Evolutionary conservation across 2,888 invertebrate species (phyloP).

Genomic region (Drosophila nr. medialis): DNA sequence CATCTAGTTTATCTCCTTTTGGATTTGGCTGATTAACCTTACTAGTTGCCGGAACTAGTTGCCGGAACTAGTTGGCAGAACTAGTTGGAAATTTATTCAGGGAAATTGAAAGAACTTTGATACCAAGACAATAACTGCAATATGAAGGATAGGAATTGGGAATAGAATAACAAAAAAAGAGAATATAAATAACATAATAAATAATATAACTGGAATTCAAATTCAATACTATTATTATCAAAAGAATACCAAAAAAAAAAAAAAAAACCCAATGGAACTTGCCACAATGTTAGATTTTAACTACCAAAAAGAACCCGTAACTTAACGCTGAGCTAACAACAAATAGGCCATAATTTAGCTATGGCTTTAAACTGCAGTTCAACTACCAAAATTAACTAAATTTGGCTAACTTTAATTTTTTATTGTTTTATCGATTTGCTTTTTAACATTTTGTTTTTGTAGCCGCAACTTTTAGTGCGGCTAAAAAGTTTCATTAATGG

Average conservation of each 20-base stretch:
- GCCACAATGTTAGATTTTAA: no score
- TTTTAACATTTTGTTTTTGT: not conserved
- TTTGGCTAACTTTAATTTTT: not conserved
- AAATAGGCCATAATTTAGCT: not conserved
- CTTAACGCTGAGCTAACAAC: not conserved
- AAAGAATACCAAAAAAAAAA: no score
- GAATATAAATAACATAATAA: no score
- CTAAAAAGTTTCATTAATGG: not conserved
- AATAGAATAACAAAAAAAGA: no score
- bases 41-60: conserved; percentile 1
- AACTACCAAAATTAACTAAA: not conserved
- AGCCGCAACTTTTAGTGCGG: not conserved
- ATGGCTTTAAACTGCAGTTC: not conserved
- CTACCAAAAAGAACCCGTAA: not conserved
- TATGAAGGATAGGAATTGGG: no score
- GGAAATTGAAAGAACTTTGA: not conserved
- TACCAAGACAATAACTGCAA: not conserved
- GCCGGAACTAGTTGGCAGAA: not conserved
- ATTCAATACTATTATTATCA: no score
- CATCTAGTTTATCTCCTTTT: not conserved
- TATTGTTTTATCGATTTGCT: not conserved
- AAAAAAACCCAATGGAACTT: not conserved
- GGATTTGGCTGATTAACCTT: not conserved
- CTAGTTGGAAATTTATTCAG: not conserved
- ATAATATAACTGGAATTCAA: no score